Conservation (phyloP, 2,888 invertebrate genomes). For the Apeira syringaria region DNA sequence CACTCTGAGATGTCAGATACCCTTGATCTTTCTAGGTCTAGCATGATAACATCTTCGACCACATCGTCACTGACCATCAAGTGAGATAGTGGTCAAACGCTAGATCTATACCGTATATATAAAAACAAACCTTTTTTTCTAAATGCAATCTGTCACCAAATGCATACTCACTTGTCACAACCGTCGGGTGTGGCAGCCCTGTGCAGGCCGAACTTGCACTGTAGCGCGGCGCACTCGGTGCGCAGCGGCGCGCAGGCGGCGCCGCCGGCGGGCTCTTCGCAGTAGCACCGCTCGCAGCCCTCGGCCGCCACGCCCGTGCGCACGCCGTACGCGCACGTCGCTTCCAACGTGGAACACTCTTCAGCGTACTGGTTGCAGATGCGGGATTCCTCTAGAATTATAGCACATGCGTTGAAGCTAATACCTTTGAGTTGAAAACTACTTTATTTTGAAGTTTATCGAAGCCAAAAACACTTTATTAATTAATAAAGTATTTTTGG, state of each 20-base stretch:
- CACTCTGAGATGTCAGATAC: no score
- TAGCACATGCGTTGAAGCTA: not conserved
- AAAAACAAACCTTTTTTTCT: no score
- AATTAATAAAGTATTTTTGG: no score
- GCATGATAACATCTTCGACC: no score
- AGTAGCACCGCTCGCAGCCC: constrained; percentile 87
- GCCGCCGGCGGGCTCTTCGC: constrained; percentile 36
- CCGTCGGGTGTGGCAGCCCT: constrained; percentile 48
- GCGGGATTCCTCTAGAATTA: constrained; percentile 33
- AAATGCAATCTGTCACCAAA: no score
- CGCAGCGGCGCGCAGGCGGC: constrained; percentile 83
- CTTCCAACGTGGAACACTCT: constrained; percentile 79
- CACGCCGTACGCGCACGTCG: constrained; percentile 89
- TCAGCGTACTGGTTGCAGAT: constrained; percentile 83
- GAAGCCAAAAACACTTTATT: no score
- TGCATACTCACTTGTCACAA: constrained; percentile 51
- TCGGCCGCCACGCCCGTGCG: constrained; percentile 70
- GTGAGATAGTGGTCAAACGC: no score
- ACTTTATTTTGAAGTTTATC: no score
- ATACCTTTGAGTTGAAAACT: no score
- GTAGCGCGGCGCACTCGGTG: constrained; percentile 85
- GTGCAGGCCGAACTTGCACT: constrained; percentile 89
- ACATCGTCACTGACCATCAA: no score
- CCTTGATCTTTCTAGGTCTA: no score
- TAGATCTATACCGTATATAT: no score